A percentile compares a stretch with the other conserved stretches of the same genome.
phyloP scores from a whole-genome alignment of 2,888 invertebrate genomes.

The Omphaloscelis lunosa region DNA sequence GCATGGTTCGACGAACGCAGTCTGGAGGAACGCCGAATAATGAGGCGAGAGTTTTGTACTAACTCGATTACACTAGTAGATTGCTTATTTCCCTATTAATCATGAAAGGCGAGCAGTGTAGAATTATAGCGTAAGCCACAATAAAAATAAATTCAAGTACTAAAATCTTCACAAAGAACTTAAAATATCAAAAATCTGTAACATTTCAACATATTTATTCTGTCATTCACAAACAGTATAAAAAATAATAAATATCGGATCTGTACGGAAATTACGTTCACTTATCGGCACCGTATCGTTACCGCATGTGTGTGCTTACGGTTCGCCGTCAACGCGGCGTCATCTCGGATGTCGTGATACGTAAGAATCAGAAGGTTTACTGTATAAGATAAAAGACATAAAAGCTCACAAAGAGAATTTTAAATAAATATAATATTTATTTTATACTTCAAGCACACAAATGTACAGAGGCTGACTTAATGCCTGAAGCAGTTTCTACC shows the following conservation, averaged over 20 bases:
- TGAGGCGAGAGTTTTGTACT: background rate
- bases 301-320: constrained; percentile 59
- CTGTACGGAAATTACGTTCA: constrained; percentile 64
- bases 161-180: background rate
- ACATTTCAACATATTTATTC: constrained; percentile 39
- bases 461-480: too few relatives aligned
- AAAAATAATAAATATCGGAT: constrained; percentile 63
- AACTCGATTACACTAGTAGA: background rate
- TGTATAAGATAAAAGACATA: background rate
- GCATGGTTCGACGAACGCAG: background rate
- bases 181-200: constrained; percentile 10
- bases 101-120: background rate
- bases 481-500: too few relatives aligned
- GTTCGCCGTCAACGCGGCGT: constrained; percentile 58
- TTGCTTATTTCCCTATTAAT: background rate
- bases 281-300: constrained; percentile 65
- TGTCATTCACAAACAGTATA: constrained; percentile 43
- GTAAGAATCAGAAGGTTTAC: constrained; percentile 30
- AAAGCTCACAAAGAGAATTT: background rate
- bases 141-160: background rate
- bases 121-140: background rate
- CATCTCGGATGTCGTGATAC: constrained; percentile 20
- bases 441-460: too few relatives aligned
- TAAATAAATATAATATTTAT: too few relatives aligned
- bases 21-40: background rate